These are phyloP conservation scores for Brachirus orientalis DNA, from an alignment of 2,113 vertebrate genomes.

Conservation along the genomic window DNA sequence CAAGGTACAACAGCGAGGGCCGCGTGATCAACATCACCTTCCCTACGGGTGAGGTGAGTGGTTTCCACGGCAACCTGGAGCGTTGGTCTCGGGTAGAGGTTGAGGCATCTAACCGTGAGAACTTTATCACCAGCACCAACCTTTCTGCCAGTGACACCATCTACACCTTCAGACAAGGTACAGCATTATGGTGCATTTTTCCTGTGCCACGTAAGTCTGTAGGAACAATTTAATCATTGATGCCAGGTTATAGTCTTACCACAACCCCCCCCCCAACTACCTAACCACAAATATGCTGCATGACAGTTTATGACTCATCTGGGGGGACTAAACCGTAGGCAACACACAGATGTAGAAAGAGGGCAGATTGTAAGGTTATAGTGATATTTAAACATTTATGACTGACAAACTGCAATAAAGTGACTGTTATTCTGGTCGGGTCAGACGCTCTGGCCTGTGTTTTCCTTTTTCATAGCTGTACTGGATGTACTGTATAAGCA, in stretches of 20 bases:
- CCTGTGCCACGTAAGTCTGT: neutral
- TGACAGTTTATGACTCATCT: slow-evolving; percentile 46
- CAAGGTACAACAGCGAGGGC: slow-evolving; percentile 91
- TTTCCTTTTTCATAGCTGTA: slow-evolving; percentile 5
- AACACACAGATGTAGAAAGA: slow-evolving; percentile 6
- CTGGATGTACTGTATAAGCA: neutral
- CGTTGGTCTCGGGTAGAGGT: slow-evolving; percentile 90
- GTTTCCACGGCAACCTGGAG: slow-evolving; percentile 92
- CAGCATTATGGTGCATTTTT: neutral
- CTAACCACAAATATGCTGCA: slow-evolving; percentile 4
- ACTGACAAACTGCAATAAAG: slow-evolving; percentile 46
- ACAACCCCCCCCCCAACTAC: neutral
- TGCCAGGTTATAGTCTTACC: slow-evolving; percentile 4
- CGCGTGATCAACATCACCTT: slow-evolving; percentile 94
- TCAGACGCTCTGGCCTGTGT: slow-evolving; percentile 26
- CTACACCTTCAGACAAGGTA: slow-evolving; percentile 95
- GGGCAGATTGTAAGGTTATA: slow-evolving; percentile 22
- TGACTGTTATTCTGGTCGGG: slow-evolving; percentile 37
- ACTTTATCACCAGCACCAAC: slow-evolving; percentile 93
- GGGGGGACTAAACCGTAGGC: slow-evolving; percentile 5
- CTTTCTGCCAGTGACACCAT: slow-evolving; percentile 93
- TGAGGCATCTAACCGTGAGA: slow-evolving; percentile 90
- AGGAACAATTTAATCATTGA: neutral
- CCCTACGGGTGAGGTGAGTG: slow-evolving; percentile 93
- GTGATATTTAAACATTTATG: slow-evolving; percentile 67